Base-by-base conservation (phyloP, 2,113 vertebrate genomes). In the Oryzias woworae region DNA sequence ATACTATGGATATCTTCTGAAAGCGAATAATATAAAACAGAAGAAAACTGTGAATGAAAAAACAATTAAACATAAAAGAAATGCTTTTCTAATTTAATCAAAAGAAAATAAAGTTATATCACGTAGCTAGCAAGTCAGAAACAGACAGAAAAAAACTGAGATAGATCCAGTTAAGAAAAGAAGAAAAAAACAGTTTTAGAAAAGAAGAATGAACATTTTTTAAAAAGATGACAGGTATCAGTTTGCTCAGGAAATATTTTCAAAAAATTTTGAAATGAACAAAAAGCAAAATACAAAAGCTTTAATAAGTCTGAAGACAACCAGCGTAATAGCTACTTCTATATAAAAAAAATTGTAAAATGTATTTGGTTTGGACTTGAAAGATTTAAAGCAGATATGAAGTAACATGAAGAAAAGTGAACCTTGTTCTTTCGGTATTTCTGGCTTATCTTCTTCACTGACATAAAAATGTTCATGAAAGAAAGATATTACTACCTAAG, bases 101-200 rank as follows among this genome's bases (percentile, higher is more conserved):
- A 53, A 26, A 17, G 6, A 26, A 3, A 46, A 51, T 6, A 22
- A 42, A 24, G 53, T n/a, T 24, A 23, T 41, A 45, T 56, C 56
- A 65, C 53, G n/a, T 36, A 60, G 48, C 49, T 58, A 36, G 62
- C 24, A 51, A 58, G 36, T 51, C 24, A 44, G 31, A 20, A 28
- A 46, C n/a, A 23, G 28, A 58, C 17, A n/a, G 31, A 58, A 43
- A 60, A 36, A 36, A 36, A 36, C 31, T 10, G 8, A 0, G 8
- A 36, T 36, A 36, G 31, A 36, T 36, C 36, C 36, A 3, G 10
- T 3, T 36, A 36, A 36, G 36, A 36, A 36, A 36, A 36, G 10
- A 36, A 10, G 36, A 36, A 8, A 28, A 36, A 2, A 36, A 36
- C 10, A 2, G 3, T 36, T 36, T 36, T 12, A 12, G 3, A 36